Conservation (phyloP, 92 coral and sea anemone species). For the Palythoa caribaeorum region DNA sequence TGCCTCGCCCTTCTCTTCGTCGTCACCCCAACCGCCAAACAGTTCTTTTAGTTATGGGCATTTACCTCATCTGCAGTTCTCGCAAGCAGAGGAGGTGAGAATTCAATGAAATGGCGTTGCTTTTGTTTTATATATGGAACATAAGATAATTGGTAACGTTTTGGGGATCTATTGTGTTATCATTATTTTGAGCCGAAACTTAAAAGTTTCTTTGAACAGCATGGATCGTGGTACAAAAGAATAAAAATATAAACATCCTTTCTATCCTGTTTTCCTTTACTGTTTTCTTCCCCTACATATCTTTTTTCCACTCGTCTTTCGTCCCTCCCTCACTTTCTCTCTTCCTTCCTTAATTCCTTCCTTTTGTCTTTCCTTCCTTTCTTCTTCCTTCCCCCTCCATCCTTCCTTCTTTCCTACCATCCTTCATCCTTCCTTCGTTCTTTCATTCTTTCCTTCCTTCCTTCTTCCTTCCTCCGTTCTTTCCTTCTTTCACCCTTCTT, state of each 20-base stretch:
- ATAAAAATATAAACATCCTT: too few relatives aligned
- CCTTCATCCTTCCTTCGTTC: not conserved
- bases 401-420: not conserved
- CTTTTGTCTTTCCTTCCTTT: not conserved
- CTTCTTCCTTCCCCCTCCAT: not conserved
- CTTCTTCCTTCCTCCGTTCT: not conserved
- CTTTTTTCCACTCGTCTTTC: not conserved
- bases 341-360: not conserved
- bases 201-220: too few relatives aligned
- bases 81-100: conserved; percentile 44
- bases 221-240: too few relatives aligned
- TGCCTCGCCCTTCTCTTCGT: conserved; percentile 65
- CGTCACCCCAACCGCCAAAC: not conserved
- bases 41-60: conserved; percentile 7
- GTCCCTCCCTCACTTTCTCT: not conserved
- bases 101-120: not conserved
- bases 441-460: too few relatives aligned
- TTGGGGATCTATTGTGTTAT: not conserved
- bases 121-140: not conserved
- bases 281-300: too few relatives aligned
- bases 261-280: too few relatives aligned
- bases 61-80: conserved; percentile 39
- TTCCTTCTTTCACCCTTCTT: not conserved
- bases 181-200: too few relatives aligned
- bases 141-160: not conserved